phyloP scores from a whole-genome alignment of 2,888 invertebrate species.

The Teinopalpus imperialis region DNA sequence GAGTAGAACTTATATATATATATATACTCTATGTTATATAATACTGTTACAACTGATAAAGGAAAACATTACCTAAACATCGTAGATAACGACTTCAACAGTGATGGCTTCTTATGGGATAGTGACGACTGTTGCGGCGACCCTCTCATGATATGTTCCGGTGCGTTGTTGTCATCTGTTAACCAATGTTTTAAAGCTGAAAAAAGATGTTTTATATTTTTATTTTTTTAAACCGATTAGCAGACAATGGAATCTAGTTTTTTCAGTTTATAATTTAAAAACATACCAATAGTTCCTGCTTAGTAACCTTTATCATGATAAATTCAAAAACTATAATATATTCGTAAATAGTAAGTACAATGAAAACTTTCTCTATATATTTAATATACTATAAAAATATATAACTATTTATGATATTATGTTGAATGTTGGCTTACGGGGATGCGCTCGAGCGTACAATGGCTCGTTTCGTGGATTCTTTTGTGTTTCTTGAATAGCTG shows the following conservation, averaged over 20 bases:
- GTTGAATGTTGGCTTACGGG: conserved; percentile 61
- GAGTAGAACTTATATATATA: no score
- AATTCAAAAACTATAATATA: no score
- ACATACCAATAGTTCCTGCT: no score
- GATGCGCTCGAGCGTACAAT: conserved; percentile 73
- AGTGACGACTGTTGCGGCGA: conserved; percentile 92
- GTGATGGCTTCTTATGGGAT: conserved; percentile 88
- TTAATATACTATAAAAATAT: no score
- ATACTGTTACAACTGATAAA: neutral
- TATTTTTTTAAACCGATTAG: no score
- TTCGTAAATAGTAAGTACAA: no score
- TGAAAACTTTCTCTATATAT: no score
- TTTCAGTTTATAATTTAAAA: no score
- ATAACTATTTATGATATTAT: no score
- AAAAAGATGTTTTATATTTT: neutral
- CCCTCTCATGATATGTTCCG: conserved; percentile 83
- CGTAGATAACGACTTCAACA: conserved; percentile 89
- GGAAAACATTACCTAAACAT: conserved; percentile 85
- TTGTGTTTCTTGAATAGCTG: conserved; percentile 90
- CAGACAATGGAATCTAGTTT: no score
- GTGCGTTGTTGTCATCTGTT: conserved; percentile 86
- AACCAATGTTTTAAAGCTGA: conserved; percentile 91
- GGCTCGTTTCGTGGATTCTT: conserved; percentile 73
- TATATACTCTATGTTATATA: no score
- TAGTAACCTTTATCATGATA: no score